Evolutionary conservation across 2,797 vertebrate species (phyloP).

Genomic region (Acomys russatus): DNA sequence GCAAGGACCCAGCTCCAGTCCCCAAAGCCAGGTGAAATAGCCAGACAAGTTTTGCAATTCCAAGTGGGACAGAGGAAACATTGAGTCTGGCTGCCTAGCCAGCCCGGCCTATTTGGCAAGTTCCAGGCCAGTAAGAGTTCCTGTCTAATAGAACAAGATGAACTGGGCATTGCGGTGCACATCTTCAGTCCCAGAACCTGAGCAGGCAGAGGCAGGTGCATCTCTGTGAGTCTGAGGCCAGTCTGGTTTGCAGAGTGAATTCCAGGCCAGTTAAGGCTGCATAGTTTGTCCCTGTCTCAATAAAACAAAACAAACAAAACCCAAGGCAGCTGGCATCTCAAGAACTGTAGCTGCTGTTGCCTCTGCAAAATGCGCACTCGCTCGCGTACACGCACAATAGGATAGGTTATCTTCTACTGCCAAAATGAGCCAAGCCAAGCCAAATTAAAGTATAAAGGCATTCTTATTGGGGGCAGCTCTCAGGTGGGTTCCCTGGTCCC

Average conservation of each 20-base stretch:
- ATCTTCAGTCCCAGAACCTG: not conserved
- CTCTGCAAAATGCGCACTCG: not conserved
- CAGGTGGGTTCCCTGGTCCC: too few species aligned
- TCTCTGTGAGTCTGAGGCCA: too few species aligned
- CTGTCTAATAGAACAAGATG: not conserved
- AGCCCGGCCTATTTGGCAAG: not conserved
- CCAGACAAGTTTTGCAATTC: not conserved
- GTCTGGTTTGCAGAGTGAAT: too few species aligned
- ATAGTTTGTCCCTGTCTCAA: not conserved
- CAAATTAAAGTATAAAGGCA: too few species aligned
- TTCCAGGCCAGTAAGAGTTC: not conserved
- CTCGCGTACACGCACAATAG: too few species aligned
- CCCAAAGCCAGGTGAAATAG: not conserved
- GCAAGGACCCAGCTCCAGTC: not conserved
- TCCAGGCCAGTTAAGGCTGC: too few species aligned
- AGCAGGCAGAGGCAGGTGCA: not conserved
- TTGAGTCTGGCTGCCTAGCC: not conserved
- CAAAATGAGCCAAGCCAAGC: too few species aligned
- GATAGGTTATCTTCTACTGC: too few species aligned
- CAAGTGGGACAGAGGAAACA: not conserved
- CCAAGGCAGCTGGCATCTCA: not conserved
- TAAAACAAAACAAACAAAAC: not conserved
- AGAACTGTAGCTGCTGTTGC: not conserved
- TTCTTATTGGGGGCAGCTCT: too few species aligned
- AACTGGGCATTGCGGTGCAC: not conserved